Evolutionary conservation across 2,888 invertebrate genomes (phyloP).

Genomic region (Argyresthia albistria): DNA sequence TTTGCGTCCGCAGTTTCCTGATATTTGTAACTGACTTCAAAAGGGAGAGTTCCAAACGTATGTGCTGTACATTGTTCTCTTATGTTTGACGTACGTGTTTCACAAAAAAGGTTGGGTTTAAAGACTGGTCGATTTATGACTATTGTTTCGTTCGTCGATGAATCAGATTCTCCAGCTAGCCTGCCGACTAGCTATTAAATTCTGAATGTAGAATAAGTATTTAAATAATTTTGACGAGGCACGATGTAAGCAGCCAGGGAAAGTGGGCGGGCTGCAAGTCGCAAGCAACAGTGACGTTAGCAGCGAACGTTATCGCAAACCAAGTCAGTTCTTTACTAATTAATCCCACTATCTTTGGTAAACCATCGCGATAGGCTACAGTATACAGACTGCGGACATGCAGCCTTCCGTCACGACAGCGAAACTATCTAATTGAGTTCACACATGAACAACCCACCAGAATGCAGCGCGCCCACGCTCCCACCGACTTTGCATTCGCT

Average conservation of each 20-base stretch:
- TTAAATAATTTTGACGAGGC: too few species aligned
- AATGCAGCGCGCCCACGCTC: conserved; percentile 29
- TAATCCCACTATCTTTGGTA: conserved; percentile 23
- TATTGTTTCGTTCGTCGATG: too few species aligned
- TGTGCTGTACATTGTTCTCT: too few species aligned
- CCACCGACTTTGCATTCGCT: conserved; percentile 14
- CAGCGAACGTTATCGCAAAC: conserved; percentile 1
- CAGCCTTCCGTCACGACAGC: conserved; percentile 15
- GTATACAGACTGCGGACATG: conserved; percentile 28
- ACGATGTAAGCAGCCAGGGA: not conserved
- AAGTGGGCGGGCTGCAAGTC: not conserved
- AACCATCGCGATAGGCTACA: conserved; percentile 16
- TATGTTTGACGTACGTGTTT: too few species aligned
- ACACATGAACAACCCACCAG: conserved; percentile 46
- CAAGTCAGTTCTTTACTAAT: conserved; percentile 22
- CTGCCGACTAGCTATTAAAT: too few species aligned
- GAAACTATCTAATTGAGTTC: conserved; percentile 50
- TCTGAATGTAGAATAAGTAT: too few species aligned
- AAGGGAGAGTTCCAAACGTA: too few species aligned
- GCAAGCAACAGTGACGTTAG: not conserved
- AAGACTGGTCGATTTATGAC: too few species aligned
- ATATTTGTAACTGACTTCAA: too few species aligned
- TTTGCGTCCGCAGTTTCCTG: too few species aligned
- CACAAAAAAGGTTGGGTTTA: too few species aligned
- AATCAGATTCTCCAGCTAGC: too few species aligned